Conservation (phyloP, 2,797 vertebrate species). For the Anas capensis region DNA sequence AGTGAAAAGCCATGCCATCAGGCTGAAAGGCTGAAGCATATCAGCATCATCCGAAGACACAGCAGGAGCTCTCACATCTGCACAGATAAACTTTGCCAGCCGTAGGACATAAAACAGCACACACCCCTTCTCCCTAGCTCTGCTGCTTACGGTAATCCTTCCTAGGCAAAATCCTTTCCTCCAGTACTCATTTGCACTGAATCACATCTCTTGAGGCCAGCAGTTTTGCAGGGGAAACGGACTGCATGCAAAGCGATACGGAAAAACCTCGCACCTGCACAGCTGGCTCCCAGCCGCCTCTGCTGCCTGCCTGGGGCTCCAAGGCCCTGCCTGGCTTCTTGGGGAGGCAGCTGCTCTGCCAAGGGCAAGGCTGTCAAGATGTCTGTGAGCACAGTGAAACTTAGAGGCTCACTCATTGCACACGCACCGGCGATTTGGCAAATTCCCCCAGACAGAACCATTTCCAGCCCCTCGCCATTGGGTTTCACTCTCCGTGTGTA, state of each 20-base stretch:
- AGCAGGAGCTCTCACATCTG: not conserved
- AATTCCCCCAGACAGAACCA: not conserved
- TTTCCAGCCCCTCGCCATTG: not conserved
- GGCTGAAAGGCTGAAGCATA: not conserved
- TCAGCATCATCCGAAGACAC: not conserved
- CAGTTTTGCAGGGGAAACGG: not conserved
- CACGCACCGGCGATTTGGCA: not conserved
- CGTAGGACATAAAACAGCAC: not conserved
- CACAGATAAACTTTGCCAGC: not conserved
- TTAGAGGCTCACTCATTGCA: not conserved
- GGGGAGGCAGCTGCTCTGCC: not conserved
- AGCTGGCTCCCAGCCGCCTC: not conserved
- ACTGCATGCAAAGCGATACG: not conserved
- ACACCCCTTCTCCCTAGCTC: not conserved
- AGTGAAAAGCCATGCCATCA: not conserved
- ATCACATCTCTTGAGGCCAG: fast-evolving
- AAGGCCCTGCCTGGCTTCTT: not conserved
- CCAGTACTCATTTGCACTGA: not conserved
- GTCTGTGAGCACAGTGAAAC: not conserved
- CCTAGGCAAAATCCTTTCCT: not conserved
- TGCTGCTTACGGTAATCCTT: not conserved
- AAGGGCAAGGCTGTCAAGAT: not conserved
- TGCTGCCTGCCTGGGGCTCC: not conserved
- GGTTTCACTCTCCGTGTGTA: not conserved
- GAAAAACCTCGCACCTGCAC: not conserved